phyloP scores from a whole-genome alignment of 2,888 invertebrate species.

The Alviniconcha strummeri region DNA sequence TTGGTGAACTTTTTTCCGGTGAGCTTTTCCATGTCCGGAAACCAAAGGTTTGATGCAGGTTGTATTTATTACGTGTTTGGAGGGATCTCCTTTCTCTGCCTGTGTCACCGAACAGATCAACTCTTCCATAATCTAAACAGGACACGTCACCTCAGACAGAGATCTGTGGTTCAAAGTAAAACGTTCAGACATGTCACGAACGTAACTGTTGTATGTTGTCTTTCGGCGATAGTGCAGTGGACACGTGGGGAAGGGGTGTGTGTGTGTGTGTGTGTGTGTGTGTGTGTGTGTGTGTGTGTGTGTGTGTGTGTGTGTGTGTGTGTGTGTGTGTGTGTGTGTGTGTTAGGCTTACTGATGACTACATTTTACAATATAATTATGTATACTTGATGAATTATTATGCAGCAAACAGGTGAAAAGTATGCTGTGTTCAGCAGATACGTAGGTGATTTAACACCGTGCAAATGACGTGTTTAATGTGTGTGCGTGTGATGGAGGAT shows the following conservation, averaged over 20 bases:
- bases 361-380: no score
- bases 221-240: background rate
- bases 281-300: constrained; percentile 9
- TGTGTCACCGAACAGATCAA: background rate
- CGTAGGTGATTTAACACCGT: no score
- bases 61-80: no score
- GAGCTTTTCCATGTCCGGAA: no score
- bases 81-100: no score
- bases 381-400: no score
- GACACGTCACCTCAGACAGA: background rate
- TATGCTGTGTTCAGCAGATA: background rate
- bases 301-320: background rate
- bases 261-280: constrained; percentile 17
- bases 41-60: no score
- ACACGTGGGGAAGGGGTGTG: background rate
- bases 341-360: background rate
- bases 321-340: background rate
- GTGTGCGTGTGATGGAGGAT: background rate
- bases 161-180: background rate
- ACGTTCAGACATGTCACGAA: background rate
- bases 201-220: no score
- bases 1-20: no score
- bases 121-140: background rate
- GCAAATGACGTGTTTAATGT: background rate
- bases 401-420: background rate